phyloP scores from a whole-genome alignment of 2,113 vertebrate species.

The Cyprinus carpio region DNA sequence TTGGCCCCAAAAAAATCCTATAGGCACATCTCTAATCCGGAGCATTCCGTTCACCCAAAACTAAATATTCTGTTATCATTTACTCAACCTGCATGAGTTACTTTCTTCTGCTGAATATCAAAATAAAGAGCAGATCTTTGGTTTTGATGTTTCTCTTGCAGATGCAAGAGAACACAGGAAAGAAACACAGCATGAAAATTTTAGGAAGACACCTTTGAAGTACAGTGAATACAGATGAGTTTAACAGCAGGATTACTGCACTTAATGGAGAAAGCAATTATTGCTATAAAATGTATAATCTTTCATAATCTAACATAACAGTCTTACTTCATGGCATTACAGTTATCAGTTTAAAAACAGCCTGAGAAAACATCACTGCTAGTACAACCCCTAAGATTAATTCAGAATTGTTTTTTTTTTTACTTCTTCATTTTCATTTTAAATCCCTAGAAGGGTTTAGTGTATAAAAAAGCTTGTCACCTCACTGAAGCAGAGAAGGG shows the following conservation, averaged over 20 bases:
- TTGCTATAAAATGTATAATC: conserved; percentile 14
- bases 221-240: conserved; percentile 5
- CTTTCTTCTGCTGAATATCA: conserved; percentile 1
- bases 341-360: neutral
- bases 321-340: neutral
- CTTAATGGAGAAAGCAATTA: conserved; percentile 17
- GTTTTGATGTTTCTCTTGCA: neutral
- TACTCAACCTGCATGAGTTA: neutral
- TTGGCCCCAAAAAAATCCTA: too few species aligned
- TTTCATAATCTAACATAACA: neutral
- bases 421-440: conserved; percentile 43
- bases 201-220: neutral
- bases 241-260: conserved; percentile 26
- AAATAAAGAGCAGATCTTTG: neutral
- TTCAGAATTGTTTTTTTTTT: conserved; percentile 59
- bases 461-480: conserved; percentile 53
- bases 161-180: neutral
- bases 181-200: neutral
- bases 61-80: neutral
- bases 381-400: conserved; percentile 51
- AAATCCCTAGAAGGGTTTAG: conserved; percentile 55
- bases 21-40: too few species aligned
- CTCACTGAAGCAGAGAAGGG: conserved; percentile 24
- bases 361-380: neutral
- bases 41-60: neutral